Evolutionary conservation across 2,888 invertebrate species (phyloP), one percentile per base, ranked within the genome.

Genomic region (Sussaba pulchella): DNA sequence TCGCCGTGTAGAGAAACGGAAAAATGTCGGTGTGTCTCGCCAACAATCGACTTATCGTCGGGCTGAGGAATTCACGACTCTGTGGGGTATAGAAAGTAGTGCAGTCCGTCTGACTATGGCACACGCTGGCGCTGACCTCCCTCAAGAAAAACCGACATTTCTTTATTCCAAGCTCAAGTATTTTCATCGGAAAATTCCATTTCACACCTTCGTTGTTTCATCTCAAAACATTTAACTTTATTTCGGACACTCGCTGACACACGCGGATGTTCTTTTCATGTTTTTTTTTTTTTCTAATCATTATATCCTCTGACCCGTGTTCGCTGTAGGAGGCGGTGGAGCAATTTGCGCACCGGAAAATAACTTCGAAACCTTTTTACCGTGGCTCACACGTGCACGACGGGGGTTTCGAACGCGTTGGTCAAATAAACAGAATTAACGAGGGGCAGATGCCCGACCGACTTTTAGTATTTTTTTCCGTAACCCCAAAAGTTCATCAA

Each of bases 361-460:
- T 31, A 5, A 31, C 31, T 2, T 31, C 31, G 31, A 31, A 31
- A 31, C 31, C 31, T 36, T 39, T 47, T 19, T 41, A 26, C 10
- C 47, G 43, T 31, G 14, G 9, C 17, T 31, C 47, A 6, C 10
- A 31, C 39, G 39, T 21, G 41, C 21, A 26, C 26, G 45, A 31
- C 2, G 6, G 45, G 10, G 10, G n/a, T 17, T 10, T 17, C 45
- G 19, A 39, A 47, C 66, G 47, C 24, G 47, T 67, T 39, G 66
- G 66, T 75, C 59, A 59, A 74, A 75, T 67, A 67, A 59, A 75
- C 66, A 66, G 59, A 67, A 75, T 59, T 75, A 75, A 75, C 80
- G 50, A 67, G 57, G 59, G 4, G n/a, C 41, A n/a, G 14, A 17
- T 50, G 21, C n/a, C n/a, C n/a, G n/a, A n/a, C 17, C 19, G 43